Evolutionary conservation across 2,888 invertebrate species (phyloP).

Genomic region (Apodemia mormo): DNA sequence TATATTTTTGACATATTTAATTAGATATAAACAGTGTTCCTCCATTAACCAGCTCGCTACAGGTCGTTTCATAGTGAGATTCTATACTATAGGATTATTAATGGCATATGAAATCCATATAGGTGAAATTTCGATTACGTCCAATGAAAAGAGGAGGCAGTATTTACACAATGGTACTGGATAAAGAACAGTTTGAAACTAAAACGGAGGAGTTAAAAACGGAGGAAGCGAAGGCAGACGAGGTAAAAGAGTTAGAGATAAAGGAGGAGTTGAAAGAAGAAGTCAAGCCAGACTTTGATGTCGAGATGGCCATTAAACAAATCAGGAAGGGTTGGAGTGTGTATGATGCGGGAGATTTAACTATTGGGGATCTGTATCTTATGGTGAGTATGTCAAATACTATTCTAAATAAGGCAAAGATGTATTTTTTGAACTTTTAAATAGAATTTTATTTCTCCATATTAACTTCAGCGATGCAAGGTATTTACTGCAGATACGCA

Average conservation of each 20-base stretch:
- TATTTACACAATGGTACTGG: slow-evolving; percentile 60
- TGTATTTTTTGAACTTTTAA: no score
- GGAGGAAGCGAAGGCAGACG: slow-evolving; percentile 26
- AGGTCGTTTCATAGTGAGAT: no score
- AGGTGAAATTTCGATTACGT: slow-evolving; percentile 73
- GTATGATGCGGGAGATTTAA: slow-evolving; percentile 88
- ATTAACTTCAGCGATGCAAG: no score
- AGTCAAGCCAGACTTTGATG: slow-evolving; percentile 54
- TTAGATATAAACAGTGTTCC: no score
- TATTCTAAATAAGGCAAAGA: no score
- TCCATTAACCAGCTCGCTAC: no score
- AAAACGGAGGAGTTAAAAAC: slow-evolving; percentile 42
- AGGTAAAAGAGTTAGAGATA: slow-evolving; percentile 35
- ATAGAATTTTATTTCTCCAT: no score
- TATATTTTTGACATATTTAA: no score
- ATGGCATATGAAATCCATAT: not conserved
- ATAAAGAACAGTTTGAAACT: slow-evolving; percentile 44
- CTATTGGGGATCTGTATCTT: slow-evolving; percentile 94
- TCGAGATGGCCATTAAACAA: slow-evolving; percentile 63
- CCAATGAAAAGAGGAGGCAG: slow-evolving; percentile 70
- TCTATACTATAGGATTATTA: no score
- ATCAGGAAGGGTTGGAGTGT: slow-evolving; percentile 89
- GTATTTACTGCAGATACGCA: no score
- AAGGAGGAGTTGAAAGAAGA: slow-evolving; percentile 42
- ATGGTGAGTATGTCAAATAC: slow-evolving; percentile 81